Conservation (phyloP, 2,797 vertebrate species). For the Gallinago stenura region DNA sequence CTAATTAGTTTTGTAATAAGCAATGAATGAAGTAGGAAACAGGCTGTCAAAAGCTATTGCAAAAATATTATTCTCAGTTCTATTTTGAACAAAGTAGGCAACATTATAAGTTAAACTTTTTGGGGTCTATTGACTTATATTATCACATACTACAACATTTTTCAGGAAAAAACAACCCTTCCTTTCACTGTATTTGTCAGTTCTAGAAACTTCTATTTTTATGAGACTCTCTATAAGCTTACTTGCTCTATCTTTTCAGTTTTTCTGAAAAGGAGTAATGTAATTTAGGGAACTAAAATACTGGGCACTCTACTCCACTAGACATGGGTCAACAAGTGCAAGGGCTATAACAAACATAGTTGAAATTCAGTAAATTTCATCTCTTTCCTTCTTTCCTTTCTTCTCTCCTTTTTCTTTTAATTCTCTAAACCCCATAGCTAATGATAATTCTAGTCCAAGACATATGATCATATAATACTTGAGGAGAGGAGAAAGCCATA, state of each 20-base stretch:
- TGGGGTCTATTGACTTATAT: rapidly evolving
- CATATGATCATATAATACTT: not conserved
- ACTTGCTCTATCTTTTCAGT: not conserved
- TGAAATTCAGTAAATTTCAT: not conserved
- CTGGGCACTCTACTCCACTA: not conserved
- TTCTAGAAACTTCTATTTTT: not conserved
- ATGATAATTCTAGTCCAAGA: not conserved
- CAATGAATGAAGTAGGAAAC: not conserved
- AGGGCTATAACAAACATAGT: rapidly evolving
- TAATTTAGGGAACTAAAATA: not conserved
- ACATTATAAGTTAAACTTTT: not conserved
- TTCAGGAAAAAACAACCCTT: not conserved
- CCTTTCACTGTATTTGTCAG: not conserved
- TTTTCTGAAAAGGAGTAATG: not conserved
- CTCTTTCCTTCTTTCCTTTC: not conserved
- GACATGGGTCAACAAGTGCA: not conserved
- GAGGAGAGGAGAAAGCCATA: not conserved
- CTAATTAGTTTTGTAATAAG: not conserved
- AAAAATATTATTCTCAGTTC: not conserved
- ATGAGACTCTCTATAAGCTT: not conserved
- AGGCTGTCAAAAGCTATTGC: not conserved
- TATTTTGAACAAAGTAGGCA: not conserved
- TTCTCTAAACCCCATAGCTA: not conserved
- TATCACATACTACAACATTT: not conserved
- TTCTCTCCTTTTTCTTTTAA: not conserved